Evolutionary conservation across 2,113 vertebrate species (phyloP).

Genomic region (Pagrus major): DNA sequence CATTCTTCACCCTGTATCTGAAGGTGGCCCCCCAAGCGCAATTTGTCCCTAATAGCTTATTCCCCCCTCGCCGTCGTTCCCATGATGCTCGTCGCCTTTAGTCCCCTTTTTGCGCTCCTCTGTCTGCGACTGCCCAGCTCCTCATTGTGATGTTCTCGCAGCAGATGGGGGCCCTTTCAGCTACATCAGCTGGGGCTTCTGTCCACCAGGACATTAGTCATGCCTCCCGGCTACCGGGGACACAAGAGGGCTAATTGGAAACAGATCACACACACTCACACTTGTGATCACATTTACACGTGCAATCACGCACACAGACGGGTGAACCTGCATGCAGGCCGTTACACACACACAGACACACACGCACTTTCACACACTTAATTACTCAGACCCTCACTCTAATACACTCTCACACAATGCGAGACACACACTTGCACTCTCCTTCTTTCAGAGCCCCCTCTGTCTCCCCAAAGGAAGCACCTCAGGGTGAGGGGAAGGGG

Average conservation of each 20-base stretch:
- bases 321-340: constrained; percentile 36
- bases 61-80: constrained; percentile 45
- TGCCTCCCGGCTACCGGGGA: constrained; percentile 71
- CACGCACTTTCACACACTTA: constrained; percentile 65
- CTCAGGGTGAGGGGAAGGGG: constrained; percentile 76
- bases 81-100: constrained; percentile 49
- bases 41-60: constrained; percentile 68
- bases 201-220: constrained; percentile 77
- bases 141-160: constrained; percentile 68
- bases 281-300: constrained; percentile 70
- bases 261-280: constrained; percentile 75
- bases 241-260: constrained; percentile 77
- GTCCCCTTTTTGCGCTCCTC: constrained; percentile 38
- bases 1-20: constrained; percentile 40
- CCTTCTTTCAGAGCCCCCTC: constrained; percentile 69
- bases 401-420: constrained; percentile 69
- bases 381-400: constrained; percentile 70
- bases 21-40: constrained; percentile 53
- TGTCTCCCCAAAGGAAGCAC: constrained; percentile 71
- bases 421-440: constrained; percentile 69
- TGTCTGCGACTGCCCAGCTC: constrained; percentile 60
- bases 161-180: constrained; percentile 81
- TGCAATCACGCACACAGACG: constrained; percentile 53
- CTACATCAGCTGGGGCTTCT: constrained; percentile 67
- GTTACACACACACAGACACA: constrained; percentile 40